Evolutionary conservation across 2,888 invertebrate species (phyloP).

Genomic region (Melieria omissa): DNA sequence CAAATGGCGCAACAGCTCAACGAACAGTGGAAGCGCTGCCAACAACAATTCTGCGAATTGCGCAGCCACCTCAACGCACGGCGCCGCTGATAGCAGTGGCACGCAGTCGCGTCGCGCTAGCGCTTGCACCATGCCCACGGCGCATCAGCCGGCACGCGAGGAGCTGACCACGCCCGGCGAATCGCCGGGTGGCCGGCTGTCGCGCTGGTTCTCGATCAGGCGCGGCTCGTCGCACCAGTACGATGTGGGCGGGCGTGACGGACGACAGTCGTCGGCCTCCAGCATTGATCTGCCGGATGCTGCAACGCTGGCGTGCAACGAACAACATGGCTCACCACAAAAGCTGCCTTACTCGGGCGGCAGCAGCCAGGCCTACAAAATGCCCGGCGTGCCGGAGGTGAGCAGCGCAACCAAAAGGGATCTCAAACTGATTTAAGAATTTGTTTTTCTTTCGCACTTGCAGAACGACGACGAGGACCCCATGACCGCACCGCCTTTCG

Average conservation of each 20-base stretch:
- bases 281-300: conserved; percentile 63
- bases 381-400: conserved; percentile 87
- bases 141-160: conserved; percentile 56
- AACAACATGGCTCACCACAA: conserved; percentile 53
- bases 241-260: conserved; percentile 73
- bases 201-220: conserved; percentile 90
- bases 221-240: conserved; percentile 86
- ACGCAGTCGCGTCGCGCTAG: conserved; percentile 57
- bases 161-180: conserved; percentile 73
- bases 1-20: conserved; percentile 76
- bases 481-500: conserved; percentile 52
- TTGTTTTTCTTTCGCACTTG: neutral
- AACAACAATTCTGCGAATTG: conserved; percentile 47
- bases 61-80: conserved; percentile 43
- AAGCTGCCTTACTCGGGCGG: conserved; percentile 51
- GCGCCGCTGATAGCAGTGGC: conserved; percentile 44
- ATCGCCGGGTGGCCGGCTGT: conserved; percentile 77
- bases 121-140: conserved; percentile 53
- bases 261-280: conserved; percentile 60
- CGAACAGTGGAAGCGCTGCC: conserved; percentile 63
- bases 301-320: conserved; percentile 39
- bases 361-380: conserved; percentile 67
- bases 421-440: neutral
- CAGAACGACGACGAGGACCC: conserved; percentile 61
- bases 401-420: conserved; percentile 35